Evolutionary conservation across 2,797 vertebrate species (phyloP), one percentile per base, ranked within the genome.

Genomic region (Lycodopsis pacificus): DNA sequence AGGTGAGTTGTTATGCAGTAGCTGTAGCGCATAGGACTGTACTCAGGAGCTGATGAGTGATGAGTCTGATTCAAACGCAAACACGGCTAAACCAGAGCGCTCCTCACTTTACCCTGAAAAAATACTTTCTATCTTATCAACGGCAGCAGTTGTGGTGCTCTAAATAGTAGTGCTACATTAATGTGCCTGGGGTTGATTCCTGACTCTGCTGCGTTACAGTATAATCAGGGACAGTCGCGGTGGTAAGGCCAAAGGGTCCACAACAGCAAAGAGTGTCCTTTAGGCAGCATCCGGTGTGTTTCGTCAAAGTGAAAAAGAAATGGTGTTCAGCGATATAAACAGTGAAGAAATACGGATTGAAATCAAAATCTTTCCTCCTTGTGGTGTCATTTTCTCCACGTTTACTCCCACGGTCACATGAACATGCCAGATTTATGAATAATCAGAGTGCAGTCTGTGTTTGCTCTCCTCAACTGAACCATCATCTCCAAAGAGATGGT

Each of bases 401-500:
- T 81, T 83, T 78, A 54, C 82, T 81, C 75, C 72, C 54, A 75
- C 13, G 34, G 81, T 85, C 70, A 81, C 80, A 77, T 71, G 78
- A 90, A 88, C 62, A 57, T 63, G 83, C 81, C 90, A 89, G 77
- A 88, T 86, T 89, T 84, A 88, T 90, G 88, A 90, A 90, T 90
- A 91, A 93, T 93, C 92, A 91, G 79, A 77, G 84, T 2, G 10
- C 88, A 71, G 80, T 67, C 66, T 90, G 89, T 91, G 89, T 95
- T 95, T 90, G 86, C 90, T 89, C 91, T 88, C 89, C 89, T 94
- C 93, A 95, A 96, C 88, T 94, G 87, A 94, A 96, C 95, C 95
- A 95, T 95, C 95, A 95, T 93, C 90, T 94, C 81, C 86, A 89
- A 91, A 87, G 87, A 89, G 85, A 91, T 84, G 89, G 95, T 95